Conservation (phyloP, 2,113 vertebrate species). For the Archilochus colubris region DNA sequence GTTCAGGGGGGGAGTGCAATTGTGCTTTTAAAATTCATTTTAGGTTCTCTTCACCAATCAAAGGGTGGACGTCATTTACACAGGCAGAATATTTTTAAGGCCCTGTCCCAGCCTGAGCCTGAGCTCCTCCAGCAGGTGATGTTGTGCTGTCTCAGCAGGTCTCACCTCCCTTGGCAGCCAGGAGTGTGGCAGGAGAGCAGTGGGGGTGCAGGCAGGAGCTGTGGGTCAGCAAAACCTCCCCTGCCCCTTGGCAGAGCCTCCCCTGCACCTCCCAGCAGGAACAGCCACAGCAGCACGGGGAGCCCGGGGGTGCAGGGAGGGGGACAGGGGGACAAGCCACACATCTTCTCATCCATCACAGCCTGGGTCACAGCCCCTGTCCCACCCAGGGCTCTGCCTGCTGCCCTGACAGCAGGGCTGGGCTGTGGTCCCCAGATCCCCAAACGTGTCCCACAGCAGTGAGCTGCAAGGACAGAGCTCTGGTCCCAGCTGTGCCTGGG, state of each 20-base stretch:
- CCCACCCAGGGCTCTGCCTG: not conserved
- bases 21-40: too few species aligned
- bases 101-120: not conserved
- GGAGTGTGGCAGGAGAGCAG: not conserved
- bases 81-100: not conserved
- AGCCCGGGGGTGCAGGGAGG: not conserved
- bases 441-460: too few species aligned
- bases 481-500: not conserved
- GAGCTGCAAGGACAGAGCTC: too few species aligned
- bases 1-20: not conserved
- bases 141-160: slow-evolving; percentile 4
- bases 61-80: not conserved
- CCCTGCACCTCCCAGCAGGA: not conserved
- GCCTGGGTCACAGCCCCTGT: not conserved
- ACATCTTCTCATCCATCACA: not conserved
- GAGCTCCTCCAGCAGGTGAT: not conserved
- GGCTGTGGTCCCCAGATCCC: not conserved
- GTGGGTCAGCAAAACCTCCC: slow-evolving; percentile 8
- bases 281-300: not conserved
- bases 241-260: not conserved
- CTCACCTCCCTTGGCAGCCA: slow-evolving; percentile 15
- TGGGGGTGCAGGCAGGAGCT: not conserved
- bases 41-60: not conserved
- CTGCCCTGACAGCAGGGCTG: not conserved
- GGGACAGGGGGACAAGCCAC: accelerated